phyloP scores from a whole-genome alignment of 2,797 vertebrate species.

The Lycodopsis pacificus region DNA sequence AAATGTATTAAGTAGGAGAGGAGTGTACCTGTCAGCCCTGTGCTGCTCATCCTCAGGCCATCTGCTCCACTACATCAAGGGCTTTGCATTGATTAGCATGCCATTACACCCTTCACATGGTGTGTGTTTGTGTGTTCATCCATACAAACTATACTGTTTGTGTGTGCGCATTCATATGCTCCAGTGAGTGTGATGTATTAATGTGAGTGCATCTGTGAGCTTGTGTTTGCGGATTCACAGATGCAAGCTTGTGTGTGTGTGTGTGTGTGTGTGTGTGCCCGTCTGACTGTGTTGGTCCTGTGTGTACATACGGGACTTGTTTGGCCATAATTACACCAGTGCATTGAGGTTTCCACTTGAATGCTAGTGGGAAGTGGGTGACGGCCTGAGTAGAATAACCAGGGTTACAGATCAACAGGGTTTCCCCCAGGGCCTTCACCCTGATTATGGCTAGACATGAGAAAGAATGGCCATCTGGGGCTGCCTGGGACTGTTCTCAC shows the following conservation, averaged over 20 bases:
- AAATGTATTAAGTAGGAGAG: slow-evolving; percentile 47
- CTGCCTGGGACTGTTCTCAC: slow-evolving; percentile 18
- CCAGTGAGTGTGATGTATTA: slow-evolving; percentile 50
- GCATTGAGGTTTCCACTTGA: slow-evolving; percentile 84
- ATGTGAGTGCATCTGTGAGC: slow-evolving; percentile 41
- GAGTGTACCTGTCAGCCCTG: slow-evolving; percentile 73
- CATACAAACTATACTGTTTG: slow-evolving; percentile 43
- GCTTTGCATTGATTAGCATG: slow-evolving; percentile 79
- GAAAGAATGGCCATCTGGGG: slow-evolving; percentile 52
- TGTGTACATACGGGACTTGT: slow-evolving; percentile 85
- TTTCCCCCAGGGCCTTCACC: slow-evolving; percentile 55
- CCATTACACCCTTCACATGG: slow-evolving; percentile 73
- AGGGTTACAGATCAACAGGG: slow-evolving; percentile 74
- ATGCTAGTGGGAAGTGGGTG: slow-evolving; percentile 77
- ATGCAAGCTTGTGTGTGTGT: background rate
- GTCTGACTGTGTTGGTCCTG: slow-evolving; percentile 38
- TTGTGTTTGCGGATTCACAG: slow-evolving; percentile 26
- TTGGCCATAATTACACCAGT: slow-evolving; percentile 88
- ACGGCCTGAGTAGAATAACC: slow-evolving; percentile 69
- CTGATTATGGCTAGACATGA: slow-evolving; percentile 64
- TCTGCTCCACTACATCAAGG: slow-evolving; percentile 80
- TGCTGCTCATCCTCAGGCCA: slow-evolving; percentile 74
- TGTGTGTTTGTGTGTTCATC: slow-evolving; percentile 58
- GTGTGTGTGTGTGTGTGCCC: slow-evolving; percentile 5
- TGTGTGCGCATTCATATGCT: slow-evolving; percentile 44